Evolutionary conservation across 2,888 invertebrate genomes (phyloP).

Genomic region (Cantharis rustica): DNA sequence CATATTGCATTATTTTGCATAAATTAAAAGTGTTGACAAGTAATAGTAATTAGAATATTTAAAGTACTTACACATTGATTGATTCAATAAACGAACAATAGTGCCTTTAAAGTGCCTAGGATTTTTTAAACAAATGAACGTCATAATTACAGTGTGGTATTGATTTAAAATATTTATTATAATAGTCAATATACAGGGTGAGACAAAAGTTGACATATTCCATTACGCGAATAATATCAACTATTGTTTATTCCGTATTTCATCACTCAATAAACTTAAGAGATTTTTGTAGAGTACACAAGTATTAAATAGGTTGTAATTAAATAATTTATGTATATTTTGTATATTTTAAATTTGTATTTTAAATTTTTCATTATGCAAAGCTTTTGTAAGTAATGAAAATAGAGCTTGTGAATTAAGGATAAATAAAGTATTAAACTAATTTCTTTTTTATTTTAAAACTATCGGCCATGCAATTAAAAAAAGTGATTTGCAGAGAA

Average conservation of each 20-base stretch:
- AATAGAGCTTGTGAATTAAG: conserved; percentile 53
- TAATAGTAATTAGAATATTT: conserved; percentile 28
- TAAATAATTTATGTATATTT: conserved; percentile 49
- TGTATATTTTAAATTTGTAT: conserved; percentile 47
- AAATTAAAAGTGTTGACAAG: conserved; percentile 26
- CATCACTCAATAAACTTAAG: conserved; percentile 24
- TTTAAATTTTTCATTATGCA: conserved; percentile 36
- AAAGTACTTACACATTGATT: conserved; percentile 47
- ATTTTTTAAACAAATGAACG: conserved; percentile 6
- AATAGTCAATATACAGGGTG: conserved; percentile 14
- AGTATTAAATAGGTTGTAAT: conserved; percentile 40
- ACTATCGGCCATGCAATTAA: too few species aligned
- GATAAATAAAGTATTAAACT: conserved; percentile 44
- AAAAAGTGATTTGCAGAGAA: too few species aligned
- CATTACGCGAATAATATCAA: background rate
- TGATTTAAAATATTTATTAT: conserved; percentile 18
- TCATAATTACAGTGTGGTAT: conserved; percentile 7
- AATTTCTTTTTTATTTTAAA: too few species aligned
- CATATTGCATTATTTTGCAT: conserved; percentile 45
- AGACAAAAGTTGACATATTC: background rate
- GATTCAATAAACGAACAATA: conserved; percentile 43
- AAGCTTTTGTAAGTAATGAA: conserved; percentile 53
- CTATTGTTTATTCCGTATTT: conserved; percentile 2
- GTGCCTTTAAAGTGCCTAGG: conserved; percentile 52
- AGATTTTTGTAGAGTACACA: conserved; percentile 30